Conservation (phyloP, 2,888 invertebrate species). For the Phyllotreta cruciferae region DNA sequence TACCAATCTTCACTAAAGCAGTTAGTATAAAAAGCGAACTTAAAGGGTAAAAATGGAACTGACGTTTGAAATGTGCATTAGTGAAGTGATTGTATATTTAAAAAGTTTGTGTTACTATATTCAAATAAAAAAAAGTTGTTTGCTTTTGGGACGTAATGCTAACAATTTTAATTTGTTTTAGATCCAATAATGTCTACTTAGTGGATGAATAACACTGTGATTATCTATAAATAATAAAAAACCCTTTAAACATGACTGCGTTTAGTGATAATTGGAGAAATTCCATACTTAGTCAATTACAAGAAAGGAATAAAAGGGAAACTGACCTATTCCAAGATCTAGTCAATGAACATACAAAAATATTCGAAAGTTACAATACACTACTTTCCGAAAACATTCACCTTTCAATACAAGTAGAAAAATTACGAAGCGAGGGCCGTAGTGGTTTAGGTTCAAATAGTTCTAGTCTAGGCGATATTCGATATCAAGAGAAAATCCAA, state of each 20-base stretch:
- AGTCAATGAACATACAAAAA: conserved; percentile 81
- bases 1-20: too few relatives aligned
- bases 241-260: conserved; percentile 26
- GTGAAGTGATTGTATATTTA: conserved; percentile 34
- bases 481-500: conserved; percentile 65
- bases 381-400: conserved; percentile 85
- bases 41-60: conserved; percentile 5
- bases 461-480: conserved; percentile 54
- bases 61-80: conserved; percentile 18
- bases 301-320: conserved; percentile 77
- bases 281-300: conserved; percentile 73
- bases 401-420: conserved; percentile 85
- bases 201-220: conserved; percentile 33
- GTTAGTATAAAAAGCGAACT: too few relatives aligned
- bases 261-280: conserved; percentile 67
- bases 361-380: conserved; percentile 83
- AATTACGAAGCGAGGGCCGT: conserved; percentile 69
- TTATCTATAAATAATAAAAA: background rate
- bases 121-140: conserved; percentile 10
- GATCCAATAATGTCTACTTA: conserved; percentile 36
- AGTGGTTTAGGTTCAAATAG: conserved; percentile 46
- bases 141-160: conserved; percentile 1
- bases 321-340: conserved; percentile 80
- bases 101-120: conserved; percentile 33
- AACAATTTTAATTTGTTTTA: conserved; percentile 37